phyloP scores from a whole-genome alignment of 2,113 vertebrate genomes.

The Lynx canadensis region DNA sequence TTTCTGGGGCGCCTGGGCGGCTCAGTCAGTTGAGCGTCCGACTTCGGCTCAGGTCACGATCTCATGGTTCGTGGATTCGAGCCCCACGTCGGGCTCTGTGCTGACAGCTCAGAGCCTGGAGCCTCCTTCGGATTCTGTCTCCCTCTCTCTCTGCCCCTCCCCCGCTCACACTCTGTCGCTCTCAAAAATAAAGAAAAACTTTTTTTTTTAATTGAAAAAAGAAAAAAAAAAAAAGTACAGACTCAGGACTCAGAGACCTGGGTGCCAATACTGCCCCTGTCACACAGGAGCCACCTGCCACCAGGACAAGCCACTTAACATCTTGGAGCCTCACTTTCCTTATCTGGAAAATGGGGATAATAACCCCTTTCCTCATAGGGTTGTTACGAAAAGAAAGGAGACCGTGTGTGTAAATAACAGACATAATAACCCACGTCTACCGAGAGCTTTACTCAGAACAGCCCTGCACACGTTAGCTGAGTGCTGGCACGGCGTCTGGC shows the following conservation, averaged over 20 bases:
- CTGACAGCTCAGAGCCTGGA: no score
- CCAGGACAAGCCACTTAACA: not conserved
- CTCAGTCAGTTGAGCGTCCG: no score
- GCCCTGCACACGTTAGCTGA: not conserved
- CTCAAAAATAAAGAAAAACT: no score
- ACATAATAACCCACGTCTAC: slow-evolving; percentile 65
- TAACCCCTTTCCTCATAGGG: slow-evolving; percentile 32
- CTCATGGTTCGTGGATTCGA: fast-evolving
- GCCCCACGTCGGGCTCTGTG: no score
- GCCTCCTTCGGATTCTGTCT: no score
- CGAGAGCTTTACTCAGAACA: slow-evolving; percentile 22
- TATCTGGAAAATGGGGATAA: slow-evolving; percentile 66
- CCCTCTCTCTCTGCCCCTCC: no score
- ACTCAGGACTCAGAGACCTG: not conserved
- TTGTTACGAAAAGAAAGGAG: slow-evolving; percentile 54
- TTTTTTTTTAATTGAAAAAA: no score
- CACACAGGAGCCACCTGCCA: not conserved
- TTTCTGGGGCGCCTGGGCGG: no score
- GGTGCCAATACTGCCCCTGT: not conserved
- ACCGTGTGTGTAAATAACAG: slow-evolving; percentile 50
- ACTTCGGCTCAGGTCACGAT: no score
- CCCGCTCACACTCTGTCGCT: no score
- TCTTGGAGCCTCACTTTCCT: slow-evolving; percentile 50
- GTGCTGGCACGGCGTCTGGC: slow-evolving; percentile 52
- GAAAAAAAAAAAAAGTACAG: not conserved